A percentile compares a stretch with the other conserved stretches of the same genome.
Evolutionary conservation across 2,888 invertebrate genomes (phyloP).

Genomic region (Mongoloraphidia duomilia): DNA sequence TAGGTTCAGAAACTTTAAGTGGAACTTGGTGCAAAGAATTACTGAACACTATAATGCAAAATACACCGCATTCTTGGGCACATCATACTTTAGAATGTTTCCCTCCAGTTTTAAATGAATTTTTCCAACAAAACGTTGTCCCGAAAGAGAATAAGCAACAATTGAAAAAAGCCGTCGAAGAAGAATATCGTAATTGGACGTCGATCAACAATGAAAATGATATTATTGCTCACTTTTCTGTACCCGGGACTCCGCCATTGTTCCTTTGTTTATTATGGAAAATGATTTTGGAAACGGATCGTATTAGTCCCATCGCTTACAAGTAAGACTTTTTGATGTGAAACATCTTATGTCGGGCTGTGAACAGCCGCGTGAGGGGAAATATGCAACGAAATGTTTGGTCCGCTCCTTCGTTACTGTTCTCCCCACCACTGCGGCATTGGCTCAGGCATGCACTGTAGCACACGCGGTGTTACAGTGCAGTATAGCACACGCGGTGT

Average conservation of each 20-base stretch:
- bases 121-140: conserved; percentile 73
- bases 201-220: conserved; percentile 96
- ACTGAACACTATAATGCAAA: conserved; percentile 77
- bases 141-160: conserved; percentile 82
- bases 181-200: conserved; percentile 92
- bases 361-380: too few relatives aligned
- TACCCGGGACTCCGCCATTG: conserved; percentile 79
- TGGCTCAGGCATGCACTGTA: too few relatives aligned
- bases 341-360: too few relatives aligned
- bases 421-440: too few relatives aligned
- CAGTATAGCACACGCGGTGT: too few relatives aligned
- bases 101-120: conserved; percentile 77
- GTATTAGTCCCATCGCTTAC: conserved; percentile 88
- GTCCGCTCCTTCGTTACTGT: too few relatives aligned
- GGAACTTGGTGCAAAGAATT: conserved; percentile 84
- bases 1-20: conserved; percentile 21
- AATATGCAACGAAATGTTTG: too few relatives aligned
- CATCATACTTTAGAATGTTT: conserved; percentile 85
- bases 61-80: conserved; percentile 93
- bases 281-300: conserved; percentile 87
- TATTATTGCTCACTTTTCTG: conserved; percentile 88
- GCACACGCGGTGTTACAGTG: too few relatives aligned
- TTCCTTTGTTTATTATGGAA: conserved; percentile 91
- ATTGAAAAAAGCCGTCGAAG: conserved; percentile 83
- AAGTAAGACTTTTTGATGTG: too few relatives aligned